Percentiles rank a stretch among this genome's conserved stretches.
Evolutionary conservation across 2,888 invertebrate genomes (phyloP).

Genomic region (Leucania comma): DNA sequence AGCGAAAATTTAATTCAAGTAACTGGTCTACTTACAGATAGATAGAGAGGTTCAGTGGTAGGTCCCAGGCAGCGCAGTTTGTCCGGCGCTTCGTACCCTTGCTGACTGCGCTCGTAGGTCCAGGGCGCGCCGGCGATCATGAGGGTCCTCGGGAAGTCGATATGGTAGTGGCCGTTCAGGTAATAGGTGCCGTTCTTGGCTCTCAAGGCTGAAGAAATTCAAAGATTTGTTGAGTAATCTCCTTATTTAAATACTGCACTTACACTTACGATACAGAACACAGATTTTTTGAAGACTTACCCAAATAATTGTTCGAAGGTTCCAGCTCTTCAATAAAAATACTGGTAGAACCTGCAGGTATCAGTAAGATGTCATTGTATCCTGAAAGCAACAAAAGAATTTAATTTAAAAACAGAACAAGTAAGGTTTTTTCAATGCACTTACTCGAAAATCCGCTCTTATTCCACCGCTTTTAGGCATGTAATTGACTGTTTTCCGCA

Average conservation of each 20-base stretch:
- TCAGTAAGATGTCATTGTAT: slow-evolving; percentile 97
- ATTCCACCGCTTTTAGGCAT: no score
- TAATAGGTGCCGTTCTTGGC: slow-evolving; percentile 96
- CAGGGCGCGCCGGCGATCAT: slow-evolving; percentile 96
- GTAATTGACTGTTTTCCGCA: no score
- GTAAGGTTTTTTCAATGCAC: background rate
- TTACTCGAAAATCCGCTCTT: no score
- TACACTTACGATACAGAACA: background rate
- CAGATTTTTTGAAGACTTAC: slow-evolving; percentile 84
- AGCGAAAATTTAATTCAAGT: background rate
- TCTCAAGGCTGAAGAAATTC: slow-evolving; percentile 91
- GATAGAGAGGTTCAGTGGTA: slow-evolving; percentile 96
- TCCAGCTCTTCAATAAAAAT: slow-evolving; percentile 94
- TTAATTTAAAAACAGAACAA: background rate
- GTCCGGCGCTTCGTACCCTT: slow-evolving; percentile 96
- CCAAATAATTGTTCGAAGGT: slow-evolving; percentile 97
- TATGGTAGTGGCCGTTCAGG: slow-evolving; percentile 98
- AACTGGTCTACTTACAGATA: slow-evolving; percentile 92
- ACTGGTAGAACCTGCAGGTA: slow-evolving; percentile 98
- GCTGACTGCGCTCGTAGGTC: slow-evolving; percentile 96
- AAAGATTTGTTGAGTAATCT: background rate
- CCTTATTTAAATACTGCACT: background rate
- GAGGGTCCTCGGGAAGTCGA: slow-evolving; percentile 96
- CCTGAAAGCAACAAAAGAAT: slow-evolving; percentile 88
- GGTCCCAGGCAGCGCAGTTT: slow-evolving; percentile 96